Evolutionary conservation across 2,113 vertebrate species (phyloP), one percentile per base, ranked within the genome.

Genomic region (Fukomys damarensis): DNA sequence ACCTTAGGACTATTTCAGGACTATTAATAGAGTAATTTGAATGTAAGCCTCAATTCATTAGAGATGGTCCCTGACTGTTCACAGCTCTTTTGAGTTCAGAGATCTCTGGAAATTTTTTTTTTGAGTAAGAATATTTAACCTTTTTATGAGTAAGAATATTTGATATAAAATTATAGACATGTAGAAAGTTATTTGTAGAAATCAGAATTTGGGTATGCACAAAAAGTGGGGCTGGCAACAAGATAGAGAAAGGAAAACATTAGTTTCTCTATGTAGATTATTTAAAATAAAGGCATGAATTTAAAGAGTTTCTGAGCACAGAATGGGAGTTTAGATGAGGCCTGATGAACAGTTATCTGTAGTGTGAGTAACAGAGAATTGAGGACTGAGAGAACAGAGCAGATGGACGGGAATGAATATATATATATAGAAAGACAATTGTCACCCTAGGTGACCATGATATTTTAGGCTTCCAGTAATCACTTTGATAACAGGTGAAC

Each of bases 91-190:
- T 76, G 66, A 89, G 24, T 14, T 94, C 52, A 87, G 22, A 90
- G 19, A 90, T 85, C 6, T 87, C 38, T 38, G 65, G 24, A 83
- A 56, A 32, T 7, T 4, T 52, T 61, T 85, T 65, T 85, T 91
- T 86, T 89, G 35, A 90, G 52, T 91, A 81, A 92, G 14, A 58
- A 56, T 80, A 59, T 65, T 84, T 84, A n/a, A n/a, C n/a, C n/a
- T 61, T 85, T 65, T 85, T 91, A 82, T 89, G 35, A 90, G 52
- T 91, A 81, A 92, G 14, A 58, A 56, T 80, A 59, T 65, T 84
- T 84, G 77, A 87, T 43, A 63, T 35, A 77, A 28, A 95, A 58
- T 80, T 87, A 81, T 35, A 56, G 38, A 38, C 80, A 65, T 79
- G n/a, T n/a, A 41, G 38, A 26, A 91, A 91, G 24, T 56, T 79